Percentiles rank a stretch among this genome's conserved stretches.
phyloP scores from a whole-genome alignment of 2,113 vertebrate genomes.

The Promerops cafer region DNA sequence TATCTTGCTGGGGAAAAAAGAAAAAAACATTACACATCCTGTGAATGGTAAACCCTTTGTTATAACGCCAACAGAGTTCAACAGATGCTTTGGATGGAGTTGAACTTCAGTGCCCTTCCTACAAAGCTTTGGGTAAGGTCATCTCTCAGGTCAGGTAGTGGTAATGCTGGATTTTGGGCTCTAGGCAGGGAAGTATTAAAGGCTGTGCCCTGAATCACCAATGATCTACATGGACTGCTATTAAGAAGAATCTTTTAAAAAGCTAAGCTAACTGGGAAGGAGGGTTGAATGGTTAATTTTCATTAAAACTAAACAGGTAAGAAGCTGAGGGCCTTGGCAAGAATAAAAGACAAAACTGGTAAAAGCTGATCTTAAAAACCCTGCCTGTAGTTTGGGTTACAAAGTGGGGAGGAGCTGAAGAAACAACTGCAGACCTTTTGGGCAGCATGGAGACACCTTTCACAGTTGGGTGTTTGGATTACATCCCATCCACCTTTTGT shows the following conservation, averaged over 20 bases:
- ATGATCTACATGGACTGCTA: background rate
- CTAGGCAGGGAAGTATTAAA: background rate
- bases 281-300: background rate
- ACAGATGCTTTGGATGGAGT: background rate
- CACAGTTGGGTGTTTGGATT: background rate
- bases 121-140: background rate
- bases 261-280: background rate
- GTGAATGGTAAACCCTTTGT: background rate
- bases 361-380: background rate
- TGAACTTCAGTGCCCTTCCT: background rate
- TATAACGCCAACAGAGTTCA: background rate
- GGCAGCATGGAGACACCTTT: fast-evolving
- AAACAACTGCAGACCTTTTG: background rate
- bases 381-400: background rate
- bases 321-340: background rate
- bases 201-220: background rate
- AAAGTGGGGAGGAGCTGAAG: background rate
- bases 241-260: background rate
- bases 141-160: background rate
- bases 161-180: background rate
- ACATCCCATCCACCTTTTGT: background rate
- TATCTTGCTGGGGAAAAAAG: background rate
- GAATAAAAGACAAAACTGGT: background rate
- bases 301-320: background rate
- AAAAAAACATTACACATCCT: background rate